A percentile compares a stretch with the other conserved stretches of the same genome.
Evolutionary conservation across 2,113 vertebrate genomes (phyloP).

Genomic region (Archilochus colubris): DNA sequence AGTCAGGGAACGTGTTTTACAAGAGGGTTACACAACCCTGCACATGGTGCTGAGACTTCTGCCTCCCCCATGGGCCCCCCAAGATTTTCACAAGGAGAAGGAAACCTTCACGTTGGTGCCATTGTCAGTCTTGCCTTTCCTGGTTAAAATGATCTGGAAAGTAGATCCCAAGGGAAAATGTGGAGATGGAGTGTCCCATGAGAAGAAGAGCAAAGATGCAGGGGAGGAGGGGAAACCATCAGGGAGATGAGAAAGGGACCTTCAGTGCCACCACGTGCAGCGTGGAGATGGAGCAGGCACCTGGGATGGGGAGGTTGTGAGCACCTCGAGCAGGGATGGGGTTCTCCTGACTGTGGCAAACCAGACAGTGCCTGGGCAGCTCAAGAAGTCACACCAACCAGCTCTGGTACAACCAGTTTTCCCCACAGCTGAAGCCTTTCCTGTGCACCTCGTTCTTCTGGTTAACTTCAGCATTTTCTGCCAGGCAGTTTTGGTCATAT

Average conservation of each 20-base stretch:
- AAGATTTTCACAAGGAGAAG: not conserved
- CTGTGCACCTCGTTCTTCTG: not conserved
- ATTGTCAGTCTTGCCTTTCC: not conserved
- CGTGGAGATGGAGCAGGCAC: not conserved
- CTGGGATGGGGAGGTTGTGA: no score
- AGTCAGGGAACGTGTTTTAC: constrained; percentile 13
- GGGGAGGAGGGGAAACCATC: not conserved
- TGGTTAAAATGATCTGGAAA: not conserved
- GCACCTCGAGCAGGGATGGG: rapidly evolving
- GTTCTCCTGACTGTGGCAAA: not conserved
- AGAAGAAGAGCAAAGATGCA: not conserved
- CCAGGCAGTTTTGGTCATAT: not conserved
- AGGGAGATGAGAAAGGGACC: not conserved
- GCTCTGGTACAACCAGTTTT: constrained; percentile 2
- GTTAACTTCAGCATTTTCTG: not conserved
- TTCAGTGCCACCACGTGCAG: not conserved
- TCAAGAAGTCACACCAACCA: not conserved
- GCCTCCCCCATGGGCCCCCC: not conserved
- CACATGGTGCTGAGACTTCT: not conserved
- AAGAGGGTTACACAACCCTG: constrained; percentile 16
- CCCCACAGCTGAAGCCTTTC: not conserved
- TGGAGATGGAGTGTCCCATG: not conserved
- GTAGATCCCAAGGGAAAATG: not conserved
- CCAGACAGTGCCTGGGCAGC: not conserved
- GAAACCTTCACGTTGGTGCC: rapidly evolving